Percentiles rank a stretch among this genome's conserved stretches.
Evolutionary conservation across 2,888 invertebrate species (phyloP).

Genomic region (Octonoba sinensis): DNA sequence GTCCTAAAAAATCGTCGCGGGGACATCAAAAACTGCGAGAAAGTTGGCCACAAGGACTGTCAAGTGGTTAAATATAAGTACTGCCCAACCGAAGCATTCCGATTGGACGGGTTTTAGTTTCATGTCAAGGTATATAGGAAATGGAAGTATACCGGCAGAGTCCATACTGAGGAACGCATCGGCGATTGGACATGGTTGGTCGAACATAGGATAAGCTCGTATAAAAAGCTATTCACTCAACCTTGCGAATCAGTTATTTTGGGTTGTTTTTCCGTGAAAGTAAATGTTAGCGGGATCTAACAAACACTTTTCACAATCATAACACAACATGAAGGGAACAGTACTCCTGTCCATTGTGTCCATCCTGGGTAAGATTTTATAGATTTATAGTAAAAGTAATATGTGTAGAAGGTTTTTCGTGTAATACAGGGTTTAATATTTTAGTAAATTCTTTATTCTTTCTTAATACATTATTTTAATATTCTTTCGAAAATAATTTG

Average conservation of each 20-base stretch:
- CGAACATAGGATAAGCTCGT: slow-evolving; percentile 15
- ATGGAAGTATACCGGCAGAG: slow-evolving; percentile 10
- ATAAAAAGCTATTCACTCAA: slow-evolving; percentile 57
- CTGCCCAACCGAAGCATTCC: slow-evolving; percentile 28
- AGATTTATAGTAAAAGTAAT: neutral
- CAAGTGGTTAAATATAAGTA: slow-evolving; percentile 53
- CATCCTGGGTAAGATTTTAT: slow-evolving; percentile 27
- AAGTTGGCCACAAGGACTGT: slow-evolving; percentile 9
- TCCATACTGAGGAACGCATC: slow-evolving; percentile 39
- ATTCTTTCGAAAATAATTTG: too few species aligned
- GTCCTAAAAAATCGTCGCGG: too few species aligned
- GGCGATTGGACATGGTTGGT: slow-evolving; percentile 52
- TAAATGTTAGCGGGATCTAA: slow-evolving; percentile 39
- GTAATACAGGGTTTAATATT: too few species aligned
- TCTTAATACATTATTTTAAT: too few species aligned
- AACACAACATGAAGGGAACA: slow-evolving; percentile 26
- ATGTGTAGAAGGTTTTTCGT: too few species aligned
- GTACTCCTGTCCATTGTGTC: slow-evolving; percentile 18
- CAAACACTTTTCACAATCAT: slow-evolving; percentile 20
- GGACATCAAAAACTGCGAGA: neutral
- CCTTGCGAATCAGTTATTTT: slow-evolving; percentile 54
- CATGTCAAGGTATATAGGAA: slow-evolving; percentile 54
- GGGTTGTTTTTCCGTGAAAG: slow-evolving; percentile 36
- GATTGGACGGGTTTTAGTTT: slow-evolving; percentile 28
- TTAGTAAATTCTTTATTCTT: too few species aligned